These are phyloP conservation scores for Apotomis capreana DNA, from an alignment of 2,888 invertebrate genomes.

Conservation along the genomic window DNA sequence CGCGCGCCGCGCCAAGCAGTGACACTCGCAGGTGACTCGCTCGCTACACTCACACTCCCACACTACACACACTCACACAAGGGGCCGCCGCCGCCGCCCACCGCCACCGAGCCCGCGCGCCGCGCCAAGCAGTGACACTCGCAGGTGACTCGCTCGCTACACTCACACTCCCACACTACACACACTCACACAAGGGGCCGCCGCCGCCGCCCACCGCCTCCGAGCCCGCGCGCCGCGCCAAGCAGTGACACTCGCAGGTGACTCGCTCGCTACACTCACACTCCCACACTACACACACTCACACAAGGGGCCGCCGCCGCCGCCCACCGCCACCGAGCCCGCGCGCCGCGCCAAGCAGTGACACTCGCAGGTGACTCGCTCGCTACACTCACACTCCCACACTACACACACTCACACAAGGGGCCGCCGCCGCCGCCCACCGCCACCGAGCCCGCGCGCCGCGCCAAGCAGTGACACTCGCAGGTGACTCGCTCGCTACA, in stretches of 20 bases:
- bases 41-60: no score
- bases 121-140: slow-evolving; percentile 80
- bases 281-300: slow-evolving; percentile 56
- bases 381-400: no score
- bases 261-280: no score
- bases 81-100: slow-evolving; percentile 80
- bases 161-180: no score
- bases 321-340: slow-evolving; percentile 92
- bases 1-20: slow-evolving; percentile 85
- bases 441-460: slow-evolving; percentile 94
- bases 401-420: slow-evolving; percentile 83
- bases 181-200: slow-evolving; percentile 89
- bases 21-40: slow-evolving; percentile 47
- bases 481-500: slow-evolving; percentile 23
- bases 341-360: slow-evolving; percentile 85
- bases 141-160: slow-evolving; percentile 23
- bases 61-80: slow-evolving; percentile 83
- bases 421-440: slow-evolving; percentile 84
- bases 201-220: slow-evolving; percentile 85
- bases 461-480: slow-evolving; percentile 78
- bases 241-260: slow-evolving; percentile 60
- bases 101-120: slow-evolving; percentile 96
- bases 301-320: slow-evolving; percentile 87
- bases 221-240: slow-evolving; percentile 91
- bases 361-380: slow-evolving; percentile 44